Conservation (phyloP, 2,113 vertebrate species). For the Empidonax alnorum region DNA sequence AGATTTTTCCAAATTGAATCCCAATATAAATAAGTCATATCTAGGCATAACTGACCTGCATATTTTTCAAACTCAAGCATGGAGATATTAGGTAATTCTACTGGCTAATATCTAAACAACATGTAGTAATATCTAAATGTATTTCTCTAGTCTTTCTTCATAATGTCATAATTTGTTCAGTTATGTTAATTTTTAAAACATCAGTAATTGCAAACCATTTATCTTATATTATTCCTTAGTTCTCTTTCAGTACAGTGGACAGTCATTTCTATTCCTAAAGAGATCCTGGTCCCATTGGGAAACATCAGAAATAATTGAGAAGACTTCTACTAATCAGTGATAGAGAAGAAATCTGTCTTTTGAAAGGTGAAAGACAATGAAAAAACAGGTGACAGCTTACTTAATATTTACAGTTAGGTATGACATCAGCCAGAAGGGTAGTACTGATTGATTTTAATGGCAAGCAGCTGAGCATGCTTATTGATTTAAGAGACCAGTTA, state of each 20-base stretch:
- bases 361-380: constrained; percentile 64
- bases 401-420: constrained; percentile 77
- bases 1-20: constrained; percentile 17
- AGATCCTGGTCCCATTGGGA: constrained; percentile 18
- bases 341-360: constrained; percentile 63
- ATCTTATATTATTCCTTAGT: neutral
- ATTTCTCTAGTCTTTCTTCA: neutral
- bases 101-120: neutral
- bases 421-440: constrained; percentile 73
- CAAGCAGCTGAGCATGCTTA: constrained; percentile 70
- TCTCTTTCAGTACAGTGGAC: constrained; percentile 6
- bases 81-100: neutral
- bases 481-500: constrained; percentile 67
- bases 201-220: neutral
- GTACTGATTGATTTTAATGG: constrained; percentile 76
- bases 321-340: constrained; percentile 36
- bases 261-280: constrained; percentile 48
- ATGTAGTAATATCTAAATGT: neutral
- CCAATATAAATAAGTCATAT: neutral
- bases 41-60: neutral
- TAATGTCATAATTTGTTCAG: neutral
- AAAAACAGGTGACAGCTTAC: constrained; percentile 71
- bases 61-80: neutral
- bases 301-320: constrained; percentile 70
- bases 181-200: constrained; percentile 22